Base-by-base conservation (phyloP, 2,888 invertebrate genomes). In the Perithous albicinctus region DNA sequence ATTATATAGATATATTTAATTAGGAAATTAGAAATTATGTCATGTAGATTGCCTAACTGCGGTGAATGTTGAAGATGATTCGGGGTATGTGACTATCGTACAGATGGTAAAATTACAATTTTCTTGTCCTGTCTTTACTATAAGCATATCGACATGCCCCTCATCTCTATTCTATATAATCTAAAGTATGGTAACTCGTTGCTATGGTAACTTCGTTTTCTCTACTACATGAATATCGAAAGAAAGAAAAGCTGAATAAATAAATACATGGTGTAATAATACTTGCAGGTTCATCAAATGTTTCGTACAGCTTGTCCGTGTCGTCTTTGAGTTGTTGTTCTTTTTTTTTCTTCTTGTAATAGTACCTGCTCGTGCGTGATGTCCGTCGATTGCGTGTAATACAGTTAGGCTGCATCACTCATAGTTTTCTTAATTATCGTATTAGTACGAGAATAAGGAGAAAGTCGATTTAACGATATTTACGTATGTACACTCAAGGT, bases 401-500 rank as follows among this genome's bases (percentile, higher is more conserved):
- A 80, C 84, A 80, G 82, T 80, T 85, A 82, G 83, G 84, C 82
- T 82, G 79, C 81, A 84, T 84, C 73, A 59, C 83, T 83, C 78
- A 86, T 63, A 35, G 85, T 87, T 87, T 87, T 83, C 86, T 88
- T 89, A 87, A 80, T 86, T 38, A 64, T 78, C 76, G 51, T 69
- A 76, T 82, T 74, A 75, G 80, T 81, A 78, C 43, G 77, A 74
- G 85, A 85, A 85, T 88, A 89, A 84, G 79, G 86, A 86, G 74
- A 72, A 69, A 75, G 70, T 38, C 41, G 29, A 15, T 69, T 75
- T 69, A 76, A 72, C 70, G 76, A 76, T 76, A 82, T 83, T 87
- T 86, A 89, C 86, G 86, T 91, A 91, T 90, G 89, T 91, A 91
- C 91, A 91, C 82, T 87, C 86, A 85, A 88, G 84, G 84, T 86